These are phyloP conservation scores for Melierax canorus DNA, from an alignment of 2,113 vertebrate genomes.

Conservation along the genomic window DNA sequence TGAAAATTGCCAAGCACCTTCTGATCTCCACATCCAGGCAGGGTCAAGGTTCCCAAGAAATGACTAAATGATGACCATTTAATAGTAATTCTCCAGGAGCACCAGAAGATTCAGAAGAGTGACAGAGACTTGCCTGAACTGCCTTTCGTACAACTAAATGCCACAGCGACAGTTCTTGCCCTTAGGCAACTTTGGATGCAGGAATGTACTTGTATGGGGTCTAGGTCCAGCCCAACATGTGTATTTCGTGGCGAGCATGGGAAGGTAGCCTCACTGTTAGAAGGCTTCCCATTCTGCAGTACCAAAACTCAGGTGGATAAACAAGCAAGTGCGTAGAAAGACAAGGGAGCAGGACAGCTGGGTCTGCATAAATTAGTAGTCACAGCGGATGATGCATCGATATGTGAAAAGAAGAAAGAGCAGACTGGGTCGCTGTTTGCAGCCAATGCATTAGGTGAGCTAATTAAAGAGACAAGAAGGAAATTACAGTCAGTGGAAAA, in stretches of 20 bases:
- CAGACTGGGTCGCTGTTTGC: background rate
- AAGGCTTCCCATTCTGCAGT: background rate
- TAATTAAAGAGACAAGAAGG: slow-evolving; percentile 4
- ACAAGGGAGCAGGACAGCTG: background rate
- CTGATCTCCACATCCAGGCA: background rate
- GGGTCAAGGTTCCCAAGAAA: background rate
- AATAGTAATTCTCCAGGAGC: background rate
- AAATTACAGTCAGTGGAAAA: background rate
- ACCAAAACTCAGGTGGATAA: background rate
- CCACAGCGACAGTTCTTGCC: background rate
- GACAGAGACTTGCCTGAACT: background rate
- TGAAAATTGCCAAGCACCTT: background rate
- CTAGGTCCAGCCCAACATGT: background rate
- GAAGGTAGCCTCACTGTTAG: background rate
- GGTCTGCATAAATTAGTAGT: background rate
- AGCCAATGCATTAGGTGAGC: background rate
- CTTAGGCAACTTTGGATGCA: background rate
- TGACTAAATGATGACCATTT: background rate
- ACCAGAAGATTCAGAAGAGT: background rate
- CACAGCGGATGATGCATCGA: rapidly evolving
- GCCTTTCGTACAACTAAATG: background rate
- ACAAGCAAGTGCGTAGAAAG: rapidly evolving
- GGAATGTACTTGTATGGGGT: rapidly evolving
- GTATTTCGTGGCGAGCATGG: rapidly evolving
- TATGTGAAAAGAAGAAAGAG: background rate